phyloP scores from a whole-genome alignment of 2,888 invertebrate species.

The Drosophila birchii region DNA sequence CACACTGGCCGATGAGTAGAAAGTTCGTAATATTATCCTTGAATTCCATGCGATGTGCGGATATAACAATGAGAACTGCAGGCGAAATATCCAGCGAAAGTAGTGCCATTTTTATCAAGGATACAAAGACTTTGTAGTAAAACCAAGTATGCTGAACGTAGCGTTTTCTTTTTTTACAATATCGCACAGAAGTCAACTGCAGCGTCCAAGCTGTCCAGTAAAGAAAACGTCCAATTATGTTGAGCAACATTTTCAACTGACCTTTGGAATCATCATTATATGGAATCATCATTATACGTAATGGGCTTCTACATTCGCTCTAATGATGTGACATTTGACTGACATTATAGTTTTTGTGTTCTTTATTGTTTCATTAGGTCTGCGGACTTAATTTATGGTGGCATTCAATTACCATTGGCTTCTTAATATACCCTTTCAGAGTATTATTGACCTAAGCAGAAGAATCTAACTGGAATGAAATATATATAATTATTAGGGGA shows the following conservation, averaged over 20 bases:
- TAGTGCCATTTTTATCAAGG: not conserved
- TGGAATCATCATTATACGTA: constrained; percentile 5
- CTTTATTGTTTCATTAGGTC: constrained; percentile 3
- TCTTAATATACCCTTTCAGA: not conserved
- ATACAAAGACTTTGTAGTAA: not conserved
- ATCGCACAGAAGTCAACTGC: constrained; percentile 16
- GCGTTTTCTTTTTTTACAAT: constrained; percentile 3
- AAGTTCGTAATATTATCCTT: not conserved
- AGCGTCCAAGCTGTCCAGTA: constrained; percentile 11
- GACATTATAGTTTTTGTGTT: not conserved
- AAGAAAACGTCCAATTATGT: constrained; percentile 10
- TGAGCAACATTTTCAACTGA: constrained; percentile 26
- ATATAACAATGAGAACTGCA: not conserved
- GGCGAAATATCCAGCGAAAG: constrained; percentile 3
- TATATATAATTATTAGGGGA: not conserved
- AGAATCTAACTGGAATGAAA: not conserved
- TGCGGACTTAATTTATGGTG: not conserved
- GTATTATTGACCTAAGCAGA: not conserved
- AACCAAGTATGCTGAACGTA: constrained; percentile 5
- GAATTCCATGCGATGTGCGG: not conserved
- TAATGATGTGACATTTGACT: constrained; percentile 10
- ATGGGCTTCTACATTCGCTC: constrained; percentile 1
- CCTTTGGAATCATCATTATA: not conserved
- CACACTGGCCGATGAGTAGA: not conserved
- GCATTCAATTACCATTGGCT: not conserved